Percentiles rank a stretch among this genome's conserved stretches.
These are phyloP conservation scores for Mercenaria mercenaria DNA, from an alignment of 1,140 invertebrate species.

Conservation along the genomic window DNA sequence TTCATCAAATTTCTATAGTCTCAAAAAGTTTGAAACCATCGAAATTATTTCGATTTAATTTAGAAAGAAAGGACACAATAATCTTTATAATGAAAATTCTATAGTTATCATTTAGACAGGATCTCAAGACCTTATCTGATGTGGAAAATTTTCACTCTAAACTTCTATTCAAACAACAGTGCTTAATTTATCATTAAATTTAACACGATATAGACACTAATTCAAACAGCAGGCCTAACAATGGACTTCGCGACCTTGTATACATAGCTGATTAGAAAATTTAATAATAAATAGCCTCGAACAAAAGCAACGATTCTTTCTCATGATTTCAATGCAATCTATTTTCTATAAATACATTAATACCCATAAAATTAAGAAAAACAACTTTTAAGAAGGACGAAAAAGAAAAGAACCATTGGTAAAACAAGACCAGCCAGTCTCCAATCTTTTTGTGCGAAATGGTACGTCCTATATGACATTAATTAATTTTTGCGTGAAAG, in stretches of 20 bases:
- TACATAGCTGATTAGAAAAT: slow-evolving; percentile 67
- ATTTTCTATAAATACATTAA: slow-evolving; percentile 48
- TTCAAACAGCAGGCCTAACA: slow-evolving; percentile 54
- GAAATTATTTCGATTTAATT: slow-evolving; percentile 61
- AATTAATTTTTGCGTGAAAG: slow-evolving; percentile 49
- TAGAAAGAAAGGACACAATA: slow-evolving; percentile 59
- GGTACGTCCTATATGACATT: slow-evolving; percentile 30
- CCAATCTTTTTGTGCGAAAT: not conserved
- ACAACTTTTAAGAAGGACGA: not conserved
- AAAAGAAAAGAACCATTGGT: not conserved
- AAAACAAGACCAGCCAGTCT: slow-evolving; percentile 11
- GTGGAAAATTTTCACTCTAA: slow-evolving; percentile 31
- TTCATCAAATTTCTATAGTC: slow-evolving; percentile 63
- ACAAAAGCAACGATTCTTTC: slow-evolving; percentile 44
- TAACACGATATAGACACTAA: slow-evolving; percentile 67
- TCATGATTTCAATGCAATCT: slow-evolving; percentile 51
- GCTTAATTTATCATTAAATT: slow-evolving; percentile 69
- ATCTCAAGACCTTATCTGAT: slow-evolving; percentile 40
- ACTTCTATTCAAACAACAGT: slow-evolving; percentile 62
- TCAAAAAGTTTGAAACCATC: slow-evolving; percentile 47
- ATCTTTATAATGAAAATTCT: slow-evolving; percentile 54
- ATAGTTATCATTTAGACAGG: slow-evolving; percentile 48
- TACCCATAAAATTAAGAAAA: slow-evolving; percentile 41
- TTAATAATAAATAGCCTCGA: slow-evolving; percentile 62
- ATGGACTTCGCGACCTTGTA: slow-evolving; percentile 58